Evolutionary conservation across 2,888 invertebrate genomes (phyloP), one percentile per base, ranked within the genome.

Genomic region (Polylopha cassiicola): DNA sequence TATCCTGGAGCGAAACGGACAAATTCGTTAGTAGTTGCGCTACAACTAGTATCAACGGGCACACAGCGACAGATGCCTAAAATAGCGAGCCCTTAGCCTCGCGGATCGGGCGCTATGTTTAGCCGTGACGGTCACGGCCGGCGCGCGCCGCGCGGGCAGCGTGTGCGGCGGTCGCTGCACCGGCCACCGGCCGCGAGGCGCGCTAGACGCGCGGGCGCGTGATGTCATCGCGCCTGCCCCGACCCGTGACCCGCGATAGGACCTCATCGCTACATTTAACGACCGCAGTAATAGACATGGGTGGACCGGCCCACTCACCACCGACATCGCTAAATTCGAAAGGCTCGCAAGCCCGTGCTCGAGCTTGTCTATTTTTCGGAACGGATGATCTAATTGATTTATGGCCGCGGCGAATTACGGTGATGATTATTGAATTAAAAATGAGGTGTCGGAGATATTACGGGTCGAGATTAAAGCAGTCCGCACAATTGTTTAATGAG

Each of bases 71-170:
- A 31, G 27, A 15, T 29, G 14, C 23, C 36, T 20, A 31, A 37
- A 37, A 37, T 42, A 42, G 31, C 42, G 31, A 37, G 42, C 37
- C 42, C 42, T 32, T 28, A 36, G 41, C 16, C 10, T 22, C 18
- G 37, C 24, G 34, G 20, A 52, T 53, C 44, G 29, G 48, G 44
- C 54, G 55, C 43, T 73, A 73, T 69, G 30, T 41, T 64, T 66
- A 74, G 75, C 39, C 33, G 39, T 73, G 71, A 68, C 62, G 70
- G 69, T 66, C 69, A 68, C 53, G 73, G 73, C 62, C 75, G 65
- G n/a, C n/a, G n/a, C n/a, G n/a, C n/a, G n/a, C n/a, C n/a, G n/a
- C n/a, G n/a, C n/a, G n/a, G n/a, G n/a, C n/a, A n/a, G n/a, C n/a
- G n/a, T n/a, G n/a, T n/a, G n/a, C n/a, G 13, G 30, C 37, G 37